These are phyloP conservation scores for Piliocolobus tephrosceles DNA, from an alignment of 2,113 vertebrate species.

Conservation along the genomic window DNA sequence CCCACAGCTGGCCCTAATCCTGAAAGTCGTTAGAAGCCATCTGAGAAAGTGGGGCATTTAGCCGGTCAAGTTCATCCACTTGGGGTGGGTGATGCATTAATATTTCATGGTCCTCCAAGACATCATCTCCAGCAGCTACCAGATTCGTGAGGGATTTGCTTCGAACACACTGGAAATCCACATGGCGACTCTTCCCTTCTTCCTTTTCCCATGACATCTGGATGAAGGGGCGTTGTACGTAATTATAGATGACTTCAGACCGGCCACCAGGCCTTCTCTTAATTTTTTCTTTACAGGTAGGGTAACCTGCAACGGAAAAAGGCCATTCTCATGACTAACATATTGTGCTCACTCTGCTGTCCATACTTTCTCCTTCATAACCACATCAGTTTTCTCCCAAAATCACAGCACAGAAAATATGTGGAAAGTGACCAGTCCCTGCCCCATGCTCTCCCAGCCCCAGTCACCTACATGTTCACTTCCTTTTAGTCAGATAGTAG, in stretches of 20 bases:
- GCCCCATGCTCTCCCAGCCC: background rate
- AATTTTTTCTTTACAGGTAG: constrained; percentile 90
- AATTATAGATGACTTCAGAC: constrained; percentile 90
- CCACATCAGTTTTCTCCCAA: background rate
- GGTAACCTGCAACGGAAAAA: constrained; percentile 83
- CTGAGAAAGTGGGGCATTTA: constrained; percentile 85
- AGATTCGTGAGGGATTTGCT: constrained; percentile 90
- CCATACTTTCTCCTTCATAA: background rate
- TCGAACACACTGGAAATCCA: constrained; percentile 89
- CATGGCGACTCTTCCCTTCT: constrained; percentile 90
- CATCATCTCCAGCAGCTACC: constrained; percentile 81
- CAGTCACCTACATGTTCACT: background rate
- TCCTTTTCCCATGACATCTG: constrained; percentile 92
- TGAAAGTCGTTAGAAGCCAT: constrained; percentile 81
- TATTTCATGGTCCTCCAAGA: constrained; percentile 84
- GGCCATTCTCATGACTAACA: background rate
- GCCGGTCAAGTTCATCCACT: constrained; percentile 89
- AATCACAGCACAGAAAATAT: background rate
- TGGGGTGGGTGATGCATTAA: constrained; percentile 86
- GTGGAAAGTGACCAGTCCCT: background rate
- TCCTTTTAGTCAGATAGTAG: background rate
- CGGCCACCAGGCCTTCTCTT: constrained; percentile 87
- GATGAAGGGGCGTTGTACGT: constrained; percentile 88
- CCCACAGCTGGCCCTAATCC: constrained; percentile 69
- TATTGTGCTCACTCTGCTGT: background rate